Conservation (phyloP, 2,888 invertebrate species). For the Chrysina gloriosa region DNA sequence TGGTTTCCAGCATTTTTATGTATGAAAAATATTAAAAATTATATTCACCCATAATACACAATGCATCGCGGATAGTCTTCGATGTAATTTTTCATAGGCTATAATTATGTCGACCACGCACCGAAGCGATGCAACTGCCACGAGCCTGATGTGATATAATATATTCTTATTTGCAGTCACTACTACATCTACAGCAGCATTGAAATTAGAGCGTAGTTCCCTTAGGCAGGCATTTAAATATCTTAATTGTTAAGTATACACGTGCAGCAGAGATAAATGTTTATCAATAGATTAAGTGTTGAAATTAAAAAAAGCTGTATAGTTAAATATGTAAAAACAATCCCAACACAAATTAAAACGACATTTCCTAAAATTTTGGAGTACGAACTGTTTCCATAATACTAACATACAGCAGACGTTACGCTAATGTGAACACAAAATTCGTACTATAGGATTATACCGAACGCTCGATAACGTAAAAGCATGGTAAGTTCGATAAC, state of each 20-base stretch:
- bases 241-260: neutral
- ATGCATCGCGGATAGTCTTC: slow-evolving; percentile 4
- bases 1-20: no score
- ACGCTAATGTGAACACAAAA: no score
- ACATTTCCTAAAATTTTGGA: no score
- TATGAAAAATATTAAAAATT: slow-evolving; percentile 1
- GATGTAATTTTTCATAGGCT: slow-evolving; percentile 8
- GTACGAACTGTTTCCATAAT: no score
- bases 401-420: no score
- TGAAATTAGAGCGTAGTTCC: slow-evolving; percentile 7
- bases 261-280: neutral
- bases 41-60: neutral
- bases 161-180: neutral
- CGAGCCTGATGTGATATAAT: slow-evolving; percentile 1
- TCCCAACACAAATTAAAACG: no score
- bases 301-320: no score
- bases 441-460: no score
- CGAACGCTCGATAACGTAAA: no score
- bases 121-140: slow-evolving; percentile 17
- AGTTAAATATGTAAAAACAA: no score
- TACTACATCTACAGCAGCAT: neutral
- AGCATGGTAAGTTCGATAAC: no score
- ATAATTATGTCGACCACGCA: slow-evolving; percentile 13
- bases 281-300: neutral
- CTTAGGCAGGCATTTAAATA: neutral